These are phyloP conservation scores for Antigone vipio DNA, from an alignment of 2,113 vertebrate species.

Conservation along the genomic window DNA sequence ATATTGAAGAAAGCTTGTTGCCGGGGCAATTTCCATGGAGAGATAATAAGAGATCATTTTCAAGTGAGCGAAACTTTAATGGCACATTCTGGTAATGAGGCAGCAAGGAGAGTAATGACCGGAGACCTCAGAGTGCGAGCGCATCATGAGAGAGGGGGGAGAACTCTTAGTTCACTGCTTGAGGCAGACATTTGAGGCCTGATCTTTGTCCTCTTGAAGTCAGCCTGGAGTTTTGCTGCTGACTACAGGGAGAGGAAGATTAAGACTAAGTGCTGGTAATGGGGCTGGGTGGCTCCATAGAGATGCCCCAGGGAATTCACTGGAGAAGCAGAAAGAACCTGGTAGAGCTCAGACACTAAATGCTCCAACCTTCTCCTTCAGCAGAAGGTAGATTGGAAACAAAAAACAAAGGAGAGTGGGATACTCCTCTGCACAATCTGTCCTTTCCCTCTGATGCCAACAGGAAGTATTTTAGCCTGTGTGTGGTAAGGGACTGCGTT, in stretches of 20 bases:
- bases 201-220: not conserved
- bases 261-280: not conserved
- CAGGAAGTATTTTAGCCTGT: not conserved
- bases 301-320: not conserved
- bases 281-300: not conserved
- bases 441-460: not conserved
- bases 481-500: accelerated
- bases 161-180: not conserved
- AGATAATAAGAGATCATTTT: constrained; percentile 76
- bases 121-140: constrained; percentile 5
- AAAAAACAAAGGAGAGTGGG: not conserved
- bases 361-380: not conserved
- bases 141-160: not conserved
- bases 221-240: not conserved
- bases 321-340: not conserved
- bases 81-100: constrained; percentile 73
- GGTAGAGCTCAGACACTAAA: not conserved
- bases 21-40: constrained; percentile 71
- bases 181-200: not conserved
- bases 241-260: not conserved
- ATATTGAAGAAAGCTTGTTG: constrained; percentile 72
- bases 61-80: constrained; percentile 73
- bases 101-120: constrained; percentile 70
- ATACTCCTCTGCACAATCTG: not conserved
- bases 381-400: not conserved